Percentiles rank a stretch among this genome's conserved stretches.
Conservation (phyloP, 2,888 invertebrate genomes). For the Macroteleia sp. region DNA sequence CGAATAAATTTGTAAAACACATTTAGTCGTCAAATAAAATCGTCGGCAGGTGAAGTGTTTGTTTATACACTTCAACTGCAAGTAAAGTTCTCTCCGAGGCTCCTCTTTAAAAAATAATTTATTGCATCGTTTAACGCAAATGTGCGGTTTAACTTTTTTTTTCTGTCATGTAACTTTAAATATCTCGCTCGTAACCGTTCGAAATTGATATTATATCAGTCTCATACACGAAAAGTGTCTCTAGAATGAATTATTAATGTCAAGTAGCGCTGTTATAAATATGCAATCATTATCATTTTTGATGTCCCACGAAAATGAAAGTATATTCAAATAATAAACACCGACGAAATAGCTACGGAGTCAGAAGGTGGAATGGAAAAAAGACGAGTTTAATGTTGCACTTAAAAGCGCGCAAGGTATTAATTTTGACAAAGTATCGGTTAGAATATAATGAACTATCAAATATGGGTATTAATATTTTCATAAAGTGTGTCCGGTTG, state of each 20-base stretch:
- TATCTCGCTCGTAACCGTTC: conserved; percentile 31
- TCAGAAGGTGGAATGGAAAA: not conserved
- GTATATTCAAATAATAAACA: conserved; percentile 36
- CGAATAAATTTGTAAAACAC: not conserved
- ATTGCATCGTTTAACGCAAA: conserved; percentile 48
- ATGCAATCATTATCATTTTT: conserved; percentile 36
- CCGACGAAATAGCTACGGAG: not conserved
- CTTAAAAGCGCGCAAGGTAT: conserved; percentile 38
- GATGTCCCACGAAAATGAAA: conserved; percentile 21
- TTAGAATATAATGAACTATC: conserved; percentile 53
- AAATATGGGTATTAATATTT: conserved; percentile 55
- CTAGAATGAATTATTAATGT: conserved; percentile 45
- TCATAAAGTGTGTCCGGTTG: conserved; percentile 18
- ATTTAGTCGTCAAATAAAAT: conserved; percentile 16
- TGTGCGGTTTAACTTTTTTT: conserved; percentile 28
- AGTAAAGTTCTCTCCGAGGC: not conserved
- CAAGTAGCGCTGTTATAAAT: conserved; percentile 33
- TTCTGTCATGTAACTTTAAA: conserved; percentile 24
- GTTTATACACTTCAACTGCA: conserved; percentile 9
- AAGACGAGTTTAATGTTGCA: conserved; percentile 37
- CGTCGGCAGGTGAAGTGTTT: conserved; percentile 6
- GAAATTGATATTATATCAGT: conserved; percentile 42
- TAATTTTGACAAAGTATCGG: conserved; percentile 57
- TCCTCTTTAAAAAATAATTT: conserved; percentile 51
- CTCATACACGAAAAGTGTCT: conserved; percentile 14